Conservation (phyloP, 1,140 invertebrate species). For the Babylonia areolata region DNA sequence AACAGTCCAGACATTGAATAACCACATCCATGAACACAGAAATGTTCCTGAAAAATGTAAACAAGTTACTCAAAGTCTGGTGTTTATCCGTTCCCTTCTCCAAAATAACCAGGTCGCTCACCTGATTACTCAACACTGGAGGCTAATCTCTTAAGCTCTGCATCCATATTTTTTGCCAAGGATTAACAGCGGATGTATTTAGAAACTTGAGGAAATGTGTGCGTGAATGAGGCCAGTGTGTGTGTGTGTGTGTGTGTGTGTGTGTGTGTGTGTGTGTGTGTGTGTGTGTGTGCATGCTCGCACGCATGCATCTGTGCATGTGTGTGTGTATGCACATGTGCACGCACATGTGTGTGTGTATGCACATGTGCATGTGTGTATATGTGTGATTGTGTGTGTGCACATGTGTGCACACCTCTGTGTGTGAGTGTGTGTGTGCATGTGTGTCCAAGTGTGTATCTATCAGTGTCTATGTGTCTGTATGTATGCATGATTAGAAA, state of each 20-base stretch:
- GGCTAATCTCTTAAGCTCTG: background rate
- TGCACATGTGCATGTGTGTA: background rate
- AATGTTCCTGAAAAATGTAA: no score
- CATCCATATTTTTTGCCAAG: no score
- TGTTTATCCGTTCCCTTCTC: no score
- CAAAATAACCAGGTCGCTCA: background rate
- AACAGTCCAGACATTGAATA: no score
- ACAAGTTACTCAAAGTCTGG: no score
- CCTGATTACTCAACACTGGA: background rate
- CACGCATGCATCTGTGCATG: background rate
- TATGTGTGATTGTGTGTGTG: background rate
- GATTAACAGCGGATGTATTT: no score
- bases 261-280: background rate
- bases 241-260: slow-evolving; percentile 11
- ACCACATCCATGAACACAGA: no score
- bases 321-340: background rate
- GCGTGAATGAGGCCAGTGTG: background rate
- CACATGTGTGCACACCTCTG: background rate
- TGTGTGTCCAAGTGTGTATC: background rate
- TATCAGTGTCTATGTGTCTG: background rate
- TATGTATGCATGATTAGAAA: no score
- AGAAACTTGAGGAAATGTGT: no score
- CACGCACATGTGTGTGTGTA: background rate
- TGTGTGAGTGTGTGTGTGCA: background rate
- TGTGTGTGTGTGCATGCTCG: background rate